phyloP scores from a whole-genome alignment of 2,797 vertebrate genomes.

The Neoniphon sammara region DNA sequence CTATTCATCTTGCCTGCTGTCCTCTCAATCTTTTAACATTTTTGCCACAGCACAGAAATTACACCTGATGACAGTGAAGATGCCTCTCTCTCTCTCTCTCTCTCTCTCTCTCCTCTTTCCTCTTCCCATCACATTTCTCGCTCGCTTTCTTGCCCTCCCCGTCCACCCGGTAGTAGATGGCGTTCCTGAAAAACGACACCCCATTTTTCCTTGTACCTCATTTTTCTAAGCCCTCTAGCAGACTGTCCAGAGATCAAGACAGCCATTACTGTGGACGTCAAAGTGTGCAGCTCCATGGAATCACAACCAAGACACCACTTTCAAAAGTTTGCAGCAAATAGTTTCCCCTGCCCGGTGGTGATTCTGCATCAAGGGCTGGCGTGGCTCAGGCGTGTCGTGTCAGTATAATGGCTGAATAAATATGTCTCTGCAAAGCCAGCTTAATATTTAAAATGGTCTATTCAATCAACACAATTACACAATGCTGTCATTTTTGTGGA shows the following conservation, averaged over 20 bases:
- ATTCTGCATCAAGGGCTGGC: no score
- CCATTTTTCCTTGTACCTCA: constrained; percentile 39
- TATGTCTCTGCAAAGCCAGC: no score
- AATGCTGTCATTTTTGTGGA: no score
- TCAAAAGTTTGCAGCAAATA: not conserved
- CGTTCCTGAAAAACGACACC: constrained; percentile 40
- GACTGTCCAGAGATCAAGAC: constrained; percentile 7
- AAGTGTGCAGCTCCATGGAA: constrained; percentile 29
- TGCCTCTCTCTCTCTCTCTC: constrained; percentile 4
- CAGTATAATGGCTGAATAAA: no score
- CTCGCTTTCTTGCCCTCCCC: not conserved
- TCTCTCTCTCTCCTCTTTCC: not conserved
- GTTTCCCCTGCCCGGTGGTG: no score
- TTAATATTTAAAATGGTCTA: no score
- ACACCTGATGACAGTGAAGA: constrained; percentile 47
- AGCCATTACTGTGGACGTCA: not conserved
- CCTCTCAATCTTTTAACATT: constrained; percentile 47
- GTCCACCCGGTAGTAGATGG: constrained; percentile 16
- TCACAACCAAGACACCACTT: not conserved
- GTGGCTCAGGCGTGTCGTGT: no score
- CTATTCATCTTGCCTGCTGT: constrained; percentile 44
- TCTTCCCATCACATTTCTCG: not conserved
- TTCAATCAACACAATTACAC: no score
- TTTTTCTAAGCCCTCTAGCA: constrained; percentile 34
- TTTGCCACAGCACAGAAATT: constrained; percentile 51